Evolutionary conservation across 1,140 invertebrate genomes (phyloP).

Genomic region (Aphaenogaster rudis): DNA sequence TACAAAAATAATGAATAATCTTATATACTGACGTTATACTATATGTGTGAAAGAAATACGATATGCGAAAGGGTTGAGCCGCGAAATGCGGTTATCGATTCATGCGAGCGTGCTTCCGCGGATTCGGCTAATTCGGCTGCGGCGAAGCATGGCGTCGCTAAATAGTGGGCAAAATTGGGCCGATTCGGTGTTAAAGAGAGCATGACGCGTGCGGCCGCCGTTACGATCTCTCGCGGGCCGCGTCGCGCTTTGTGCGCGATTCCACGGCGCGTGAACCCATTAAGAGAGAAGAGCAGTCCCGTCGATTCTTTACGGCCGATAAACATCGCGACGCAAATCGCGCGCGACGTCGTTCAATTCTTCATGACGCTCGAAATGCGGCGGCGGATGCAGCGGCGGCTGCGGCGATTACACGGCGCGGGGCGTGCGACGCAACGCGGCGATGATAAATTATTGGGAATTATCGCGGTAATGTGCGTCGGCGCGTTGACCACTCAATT

Average conservation of each 20-base stretch:
- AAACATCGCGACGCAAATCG: conserved; percentile 36
- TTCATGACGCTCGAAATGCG: conserved; percentile 43
- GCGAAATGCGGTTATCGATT: conserved; percentile 33
- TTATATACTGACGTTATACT: neutral
- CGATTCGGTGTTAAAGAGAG: conserved; percentile 81
- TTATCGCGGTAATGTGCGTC: conserved; percentile 61
- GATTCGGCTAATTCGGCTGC: conserved; percentile 79
- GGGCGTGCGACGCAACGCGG: conserved; percentile 29
- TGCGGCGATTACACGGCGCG: conserved; percentile 43
- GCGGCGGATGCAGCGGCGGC: neutral
- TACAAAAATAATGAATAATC: neutral
- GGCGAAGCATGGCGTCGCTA: conserved; percentile 79
- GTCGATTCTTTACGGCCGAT: conserved; percentile 68
- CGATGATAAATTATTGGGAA: conserved; percentile 64
- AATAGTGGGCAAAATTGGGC: conserved; percentile 81
- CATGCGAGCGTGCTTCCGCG: conserved; percentile 62
- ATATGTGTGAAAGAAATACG: neutral
- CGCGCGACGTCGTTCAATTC: conserved; percentile 62
- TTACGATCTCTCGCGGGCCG: conserved; percentile 49
- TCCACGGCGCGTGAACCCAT: conserved; percentile 73
- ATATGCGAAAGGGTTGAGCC: neutral
- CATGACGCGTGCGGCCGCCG: conserved; percentile 50
- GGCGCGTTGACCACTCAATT: conserved; percentile 64
- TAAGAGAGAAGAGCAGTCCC: conserved; percentile 57
- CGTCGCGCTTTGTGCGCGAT: conserved; percentile 60